Conservation (phyloP, 2,888 invertebrate species). For the Margaritifera margaritifera region DNA sequence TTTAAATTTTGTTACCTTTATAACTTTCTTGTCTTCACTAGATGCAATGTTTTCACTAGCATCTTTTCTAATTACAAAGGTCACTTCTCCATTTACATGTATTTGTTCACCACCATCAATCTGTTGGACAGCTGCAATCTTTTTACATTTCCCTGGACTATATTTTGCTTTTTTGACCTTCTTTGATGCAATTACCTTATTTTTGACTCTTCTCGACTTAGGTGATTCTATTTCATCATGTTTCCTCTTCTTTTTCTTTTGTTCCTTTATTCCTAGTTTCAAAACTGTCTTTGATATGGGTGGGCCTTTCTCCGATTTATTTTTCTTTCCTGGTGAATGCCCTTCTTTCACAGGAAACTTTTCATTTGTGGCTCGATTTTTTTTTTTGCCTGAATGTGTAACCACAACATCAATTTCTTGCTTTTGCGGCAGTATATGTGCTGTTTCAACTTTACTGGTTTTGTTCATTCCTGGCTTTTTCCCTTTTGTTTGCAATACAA, state of each 20-base stretch:
- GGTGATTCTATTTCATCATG: too few species aligned
- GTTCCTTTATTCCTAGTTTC: too few species aligned
- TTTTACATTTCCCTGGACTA: not conserved
- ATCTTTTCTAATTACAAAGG: not conserved
- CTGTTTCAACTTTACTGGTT: constrained; percentile 3
- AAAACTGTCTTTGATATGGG: too few species aligned
- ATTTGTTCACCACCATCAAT: not conserved
- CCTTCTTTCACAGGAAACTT: constrained; percentile 2
- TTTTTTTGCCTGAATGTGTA: constrained; percentile 1
- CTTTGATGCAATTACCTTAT: not conserved
- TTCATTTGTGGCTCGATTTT: constrained; percentile 6
- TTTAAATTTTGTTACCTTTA: constrained; percentile 5
- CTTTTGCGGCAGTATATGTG: too few species aligned
- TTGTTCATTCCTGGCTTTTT: constrained; percentile 6
- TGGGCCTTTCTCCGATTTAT: too few species aligned
- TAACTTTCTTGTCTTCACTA: not conserved
- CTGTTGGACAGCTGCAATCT: not conserved
- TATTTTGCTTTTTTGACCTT: not conserved
- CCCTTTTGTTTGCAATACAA: not conserved
- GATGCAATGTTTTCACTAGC: not conserved
- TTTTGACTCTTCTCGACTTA: too few species aligned
- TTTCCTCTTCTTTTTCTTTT: too few species aligned
- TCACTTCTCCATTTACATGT: not conserved
- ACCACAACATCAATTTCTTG: too few species aligned
- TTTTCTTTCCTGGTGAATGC: constrained; percentile 2